Percentiles rank a stretch among this genome's conserved stretches.
phyloP scores from a whole-genome alignment of 92 coral and sea anemone genomes.

The Palythoa grandis region DNA sequence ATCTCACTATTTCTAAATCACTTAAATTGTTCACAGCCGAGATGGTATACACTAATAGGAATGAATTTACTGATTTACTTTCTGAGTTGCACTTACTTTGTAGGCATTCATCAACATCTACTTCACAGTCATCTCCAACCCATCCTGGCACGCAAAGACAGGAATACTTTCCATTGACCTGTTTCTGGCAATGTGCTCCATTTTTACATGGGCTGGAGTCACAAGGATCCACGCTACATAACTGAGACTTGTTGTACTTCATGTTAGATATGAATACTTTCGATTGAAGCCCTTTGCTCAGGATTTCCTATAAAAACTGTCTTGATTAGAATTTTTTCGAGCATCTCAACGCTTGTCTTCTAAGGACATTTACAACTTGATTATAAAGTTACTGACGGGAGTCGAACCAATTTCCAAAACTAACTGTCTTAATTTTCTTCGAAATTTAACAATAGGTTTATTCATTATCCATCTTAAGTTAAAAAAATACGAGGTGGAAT shows the following conservation, averaged over 20 bases:
- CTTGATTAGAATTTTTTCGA: not conserved
- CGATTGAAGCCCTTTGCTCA: not conserved
- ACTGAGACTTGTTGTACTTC: not conserved
- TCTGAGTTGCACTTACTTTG: not conserved
- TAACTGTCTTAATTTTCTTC: too few relatives aligned
- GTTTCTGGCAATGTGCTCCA: constrained; percentile 74
- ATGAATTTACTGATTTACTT: not conserved
- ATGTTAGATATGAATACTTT: not conserved
- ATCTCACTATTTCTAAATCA: too few relatives aligned
- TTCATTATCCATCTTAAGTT: too few relatives aligned
- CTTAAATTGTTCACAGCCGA: too few relatives aligned
- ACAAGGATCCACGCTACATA: constrained; percentile 85
- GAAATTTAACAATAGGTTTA: too few relatives aligned
- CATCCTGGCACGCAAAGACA: constrained; percentile 91
- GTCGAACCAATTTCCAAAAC: too few relatives aligned
- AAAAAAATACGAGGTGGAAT: too few relatives aligned
- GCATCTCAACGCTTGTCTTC: not conserved
- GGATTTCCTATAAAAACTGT: not conserved
- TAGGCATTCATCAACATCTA: constrained; percentile 1
- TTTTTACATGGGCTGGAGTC: constrained; percentile 74
- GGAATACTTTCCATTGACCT: constrained; percentile 47
- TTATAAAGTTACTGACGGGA: too few relatives aligned
- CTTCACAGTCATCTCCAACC: constrained; percentile 81
- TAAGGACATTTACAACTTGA: not conserved
- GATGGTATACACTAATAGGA: too few relatives aligned